phyloP scores from a whole-genome alignment of 2,888 invertebrate species.

The Syrphus vitripennis region DNA sequence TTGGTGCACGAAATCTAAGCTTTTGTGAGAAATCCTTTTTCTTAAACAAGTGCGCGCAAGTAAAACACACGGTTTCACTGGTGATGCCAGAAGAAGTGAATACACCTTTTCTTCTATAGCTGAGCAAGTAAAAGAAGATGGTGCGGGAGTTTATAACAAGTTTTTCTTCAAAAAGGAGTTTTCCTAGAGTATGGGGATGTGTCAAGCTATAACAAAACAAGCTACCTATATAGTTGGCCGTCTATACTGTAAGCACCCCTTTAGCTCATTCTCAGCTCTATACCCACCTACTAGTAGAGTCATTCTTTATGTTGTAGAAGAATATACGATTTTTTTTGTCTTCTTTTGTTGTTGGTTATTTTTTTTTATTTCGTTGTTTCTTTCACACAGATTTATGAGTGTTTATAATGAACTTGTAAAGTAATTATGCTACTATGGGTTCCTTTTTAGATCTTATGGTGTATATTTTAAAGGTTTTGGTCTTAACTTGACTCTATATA shows the following conservation, averaged over 20 bases:
- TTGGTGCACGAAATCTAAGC: slow-evolving; percentile 56
- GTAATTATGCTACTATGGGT: slow-evolving; percentile 78
- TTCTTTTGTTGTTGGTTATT: slow-evolving; percentile 16
- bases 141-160: slow-evolving; percentile 64
- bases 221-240: slow-evolving; percentile 38
- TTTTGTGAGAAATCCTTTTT: slow-evolving; percentile 42
- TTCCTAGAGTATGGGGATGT: slow-evolving; percentile 27
- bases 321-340: slow-evolving; percentile 10
- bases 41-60: slow-evolving; percentile 37
- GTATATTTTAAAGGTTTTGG: slow-evolving; percentile 53
- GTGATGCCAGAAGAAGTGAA: not conserved
- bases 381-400: slow-evolving; percentile 79
- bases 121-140: not conserved
- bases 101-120: not conserved
- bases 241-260: slow-evolving; percentile 36
- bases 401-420: slow-evolving; percentile 81
- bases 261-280: slow-evolving; percentile 8
- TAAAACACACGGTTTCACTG: slow-evolving; percentile 57
- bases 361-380: slow-evolving; percentile 66
- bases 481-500: slow-evolving; percentile 9
- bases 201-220: slow-evolving; percentile 40
- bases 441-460: slow-evolving; percentile 50
- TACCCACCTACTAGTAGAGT: not conserved
- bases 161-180: slow-evolving; percentile 29
- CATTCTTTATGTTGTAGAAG: slow-evolving; percentile 54